Evolutionary conservation across 1,140 invertebrate genomes (phyloP), one percentile per base, ranked within the genome.

Genomic region (Calliphora vicina): DNA sequence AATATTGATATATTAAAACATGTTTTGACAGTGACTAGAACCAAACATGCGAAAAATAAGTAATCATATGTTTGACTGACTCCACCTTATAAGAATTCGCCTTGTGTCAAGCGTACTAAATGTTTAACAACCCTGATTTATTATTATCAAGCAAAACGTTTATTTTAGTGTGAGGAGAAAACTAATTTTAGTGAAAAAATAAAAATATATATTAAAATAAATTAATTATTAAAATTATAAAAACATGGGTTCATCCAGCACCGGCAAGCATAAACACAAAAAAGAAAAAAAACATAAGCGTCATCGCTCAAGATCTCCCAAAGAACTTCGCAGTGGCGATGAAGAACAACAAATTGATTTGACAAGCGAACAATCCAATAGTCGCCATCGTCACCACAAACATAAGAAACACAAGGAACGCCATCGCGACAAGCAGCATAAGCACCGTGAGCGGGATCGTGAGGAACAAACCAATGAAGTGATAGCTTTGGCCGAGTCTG

Each of bases 241-340:
- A 29, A 87, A 82, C 85, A 89, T 89, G 88, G 88, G 88, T 29
- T 90, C 88, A 1, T 86, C 86, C 1, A 87, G 88, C 27, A 86
- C 86, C n/a, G 88, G 87, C 26, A 91, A 90, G 80, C 61, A 67
- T 67, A 91, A 91, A 26, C 89, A 91, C 81, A 91, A 91, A 82
- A 91, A 91, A 81, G 90, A 91, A 8, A 90, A 89, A 6, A 91
- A 91, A 82, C 61, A 67, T 25, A 67, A 67, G n/a, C 61, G 61
- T 67, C 61, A 67, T 25, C 61, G 61, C 6, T 67, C 61, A 23
- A 67, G 61, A 25, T 67, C 61, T 23, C 61, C 61, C 9, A 20
- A 12, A 23, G 61, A 67, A 6, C n/a, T 23, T 8, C 61, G 12
- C 5, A 25, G n/a, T 67, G 61, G 61, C 9, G 61, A 67, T 25